A percentile compares a stretch with the other conserved stretches of the same genome.
These are phyloP conservation scores for Saccostrea cuccullata DNA, from an alignment of 1,140 invertebrate species.

Conservation along the genomic window DNA sequence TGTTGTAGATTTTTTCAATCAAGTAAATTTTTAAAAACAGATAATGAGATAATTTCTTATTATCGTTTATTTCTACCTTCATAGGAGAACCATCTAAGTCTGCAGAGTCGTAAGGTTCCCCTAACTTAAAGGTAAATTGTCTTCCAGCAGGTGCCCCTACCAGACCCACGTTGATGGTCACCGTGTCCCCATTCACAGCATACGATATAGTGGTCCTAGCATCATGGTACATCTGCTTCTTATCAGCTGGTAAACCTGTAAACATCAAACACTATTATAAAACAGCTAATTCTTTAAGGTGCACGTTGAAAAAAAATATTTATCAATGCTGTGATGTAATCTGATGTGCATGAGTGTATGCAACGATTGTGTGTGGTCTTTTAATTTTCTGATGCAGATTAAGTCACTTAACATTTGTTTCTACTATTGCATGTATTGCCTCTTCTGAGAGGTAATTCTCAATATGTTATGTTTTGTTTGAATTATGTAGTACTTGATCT, in stretches of 20 bases:
- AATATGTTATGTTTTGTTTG: no score
- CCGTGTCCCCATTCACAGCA: conserved; percentile 54
- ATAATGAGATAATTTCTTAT: not conserved
- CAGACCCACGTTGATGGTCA: conserved; percentile 63
- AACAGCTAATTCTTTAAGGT: no score
- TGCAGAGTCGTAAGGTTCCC: conserved; percentile 62
- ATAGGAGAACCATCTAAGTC: conserved; percentile 65
- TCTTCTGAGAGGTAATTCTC: no score
- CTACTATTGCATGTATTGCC: no score
- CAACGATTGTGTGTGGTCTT: no score
- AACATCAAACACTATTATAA: not conserved
- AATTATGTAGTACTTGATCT: no score
- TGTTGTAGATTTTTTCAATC: no score
- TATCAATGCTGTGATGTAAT: no score
- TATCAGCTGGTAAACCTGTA: conserved; percentile 58
- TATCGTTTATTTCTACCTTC: conserved; percentile 45
- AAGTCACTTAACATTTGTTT: no score
- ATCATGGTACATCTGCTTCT: conserved; percentile 56
- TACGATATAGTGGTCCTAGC: conserved; percentile 62
- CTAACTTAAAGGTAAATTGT: conserved; percentile 61
- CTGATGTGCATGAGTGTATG: no score
- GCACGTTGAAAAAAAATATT: no score
- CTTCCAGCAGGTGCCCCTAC: conserved; percentile 55
- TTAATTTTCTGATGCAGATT: no score
- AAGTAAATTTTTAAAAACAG: not conserved